Conservation (phyloP, 2,113 vertebrate species). For the Leptodactylus fuscus region DNA sequence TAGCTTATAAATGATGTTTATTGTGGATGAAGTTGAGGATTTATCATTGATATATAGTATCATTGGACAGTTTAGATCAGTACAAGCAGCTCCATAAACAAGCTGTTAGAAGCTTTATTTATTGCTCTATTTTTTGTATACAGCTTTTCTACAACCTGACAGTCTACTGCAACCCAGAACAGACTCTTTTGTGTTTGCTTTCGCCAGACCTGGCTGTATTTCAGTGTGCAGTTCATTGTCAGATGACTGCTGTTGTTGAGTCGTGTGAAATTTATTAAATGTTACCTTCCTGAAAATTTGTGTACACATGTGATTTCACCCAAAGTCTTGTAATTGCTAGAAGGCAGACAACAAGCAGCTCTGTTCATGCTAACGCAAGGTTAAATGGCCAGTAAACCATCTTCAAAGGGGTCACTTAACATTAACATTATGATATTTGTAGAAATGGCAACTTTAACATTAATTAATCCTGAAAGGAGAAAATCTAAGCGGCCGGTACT, state of each 20-base stretch:
- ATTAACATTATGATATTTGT: slow-evolving; percentile 38
- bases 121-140: neutral
- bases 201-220: slow-evolving; percentile 8
- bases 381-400: neutral
- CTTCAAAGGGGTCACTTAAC: slow-evolving; percentile 19
- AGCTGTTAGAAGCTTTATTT: neutral
- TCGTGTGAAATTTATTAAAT: slow-evolving; percentile 12
- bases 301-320: slow-evolving; percentile 30
- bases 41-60: too few species aligned
- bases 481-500: neutral
- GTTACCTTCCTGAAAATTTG: slow-evolving; percentile 27
- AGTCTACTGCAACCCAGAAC: slow-evolving; percentile 32
- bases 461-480: slow-evolving; percentile 1
- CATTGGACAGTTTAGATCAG: neutral
- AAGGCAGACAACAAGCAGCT: neutral
- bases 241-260: slow-evolving; percentile 49
- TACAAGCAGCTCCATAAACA: too few species aligned
- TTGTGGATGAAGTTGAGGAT: too few species aligned
- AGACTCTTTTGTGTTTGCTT: slow-evolving; percentile 33
- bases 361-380: neutral
- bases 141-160: slow-evolving; percentile 2
- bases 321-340: slow-evolving; percentile 9
- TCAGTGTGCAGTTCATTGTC: slow-evolving; percentile 25
- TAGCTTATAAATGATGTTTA: too few species aligned
- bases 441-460: slow-evolving; percentile 4